Percentiles rank a stretch among this genome's conserved stretches.
These are phyloP conservation scores for Cryptoblepharus egeriae DNA, from an alignment of 2,797 vertebrate species.

Conservation along the genomic window DNA sequence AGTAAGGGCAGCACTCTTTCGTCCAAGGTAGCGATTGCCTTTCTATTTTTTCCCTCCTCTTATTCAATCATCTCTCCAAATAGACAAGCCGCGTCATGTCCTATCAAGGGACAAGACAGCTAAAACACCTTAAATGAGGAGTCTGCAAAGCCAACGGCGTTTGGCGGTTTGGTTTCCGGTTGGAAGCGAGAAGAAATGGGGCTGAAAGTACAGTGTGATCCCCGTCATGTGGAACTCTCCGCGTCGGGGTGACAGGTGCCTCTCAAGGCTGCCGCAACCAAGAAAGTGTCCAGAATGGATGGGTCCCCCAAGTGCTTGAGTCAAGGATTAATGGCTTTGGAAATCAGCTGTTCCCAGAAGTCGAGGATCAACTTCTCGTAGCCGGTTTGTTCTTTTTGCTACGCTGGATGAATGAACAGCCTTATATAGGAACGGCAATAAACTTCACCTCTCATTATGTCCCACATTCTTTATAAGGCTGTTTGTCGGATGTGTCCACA, in stretches of 20 bases:
- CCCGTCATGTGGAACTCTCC: neutral
- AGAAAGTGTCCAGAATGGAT: neutral
- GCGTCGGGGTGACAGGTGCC: neutral
- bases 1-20: neutral
- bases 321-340: neutral
- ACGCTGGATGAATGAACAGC: accelerated
- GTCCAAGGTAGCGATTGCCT: neutral
- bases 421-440: neutral
- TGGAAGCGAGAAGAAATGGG: slow-evolving; percentile 25
- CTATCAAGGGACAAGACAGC: slow-evolving; percentile 1
- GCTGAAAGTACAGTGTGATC: slow-evolving; percentile 8
- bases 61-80: slow-evolving; percentile 20
- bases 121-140: slow-evolving; percentile 1
- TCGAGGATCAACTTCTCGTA: neutral
- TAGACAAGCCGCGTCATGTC: neutral
- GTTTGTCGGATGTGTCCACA: neutral
- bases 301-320: neutral
- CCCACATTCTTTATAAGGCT: neutral
- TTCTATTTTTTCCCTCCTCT: slow-evolving; percentile 15
- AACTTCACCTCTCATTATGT: neutral
- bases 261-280: accelerated
- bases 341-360: neutral
- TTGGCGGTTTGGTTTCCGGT: neutral
- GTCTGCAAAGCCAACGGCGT: neutral
- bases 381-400: neutral